Conservation (phyloP, 2,888 invertebrate genomes). For the Synanthedon andrenaeformis region DNA sequence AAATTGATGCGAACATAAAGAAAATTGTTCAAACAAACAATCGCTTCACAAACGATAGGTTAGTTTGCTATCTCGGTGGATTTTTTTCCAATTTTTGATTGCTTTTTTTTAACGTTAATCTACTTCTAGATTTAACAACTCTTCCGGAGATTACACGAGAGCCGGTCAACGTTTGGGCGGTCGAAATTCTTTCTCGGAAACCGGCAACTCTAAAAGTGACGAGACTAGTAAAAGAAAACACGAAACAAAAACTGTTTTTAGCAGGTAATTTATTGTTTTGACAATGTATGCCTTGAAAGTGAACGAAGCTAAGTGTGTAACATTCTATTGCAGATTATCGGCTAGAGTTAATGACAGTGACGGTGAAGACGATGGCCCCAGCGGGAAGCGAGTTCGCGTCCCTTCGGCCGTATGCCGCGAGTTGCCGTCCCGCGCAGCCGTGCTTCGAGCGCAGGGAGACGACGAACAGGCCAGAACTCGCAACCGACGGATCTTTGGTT, state of each 20-base stretch:
- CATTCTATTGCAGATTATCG: conserved; percentile 33
- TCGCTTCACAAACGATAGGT: conserved; percentile 62
- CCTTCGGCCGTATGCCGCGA: conserved; percentile 86
- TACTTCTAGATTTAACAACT: conserved; percentile 44
- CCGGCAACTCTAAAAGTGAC: conserved; percentile 53
- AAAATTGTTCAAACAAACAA: conserved; percentile 61
- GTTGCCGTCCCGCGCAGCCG: conserved; percentile 76
- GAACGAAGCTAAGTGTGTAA: neutral
- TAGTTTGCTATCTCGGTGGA: conserved; percentile 19
- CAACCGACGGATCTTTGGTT: conserved; percentile 96
- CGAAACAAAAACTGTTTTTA: conserved; percentile 70
- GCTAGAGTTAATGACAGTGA: conserved; percentile 60
- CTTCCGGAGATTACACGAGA: conserved; percentile 43
- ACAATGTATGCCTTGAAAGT: no score
- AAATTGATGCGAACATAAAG: conserved; percentile 77
- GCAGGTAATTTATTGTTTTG: conserved; percentile 41
- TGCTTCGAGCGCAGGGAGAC: conserved; percentile 79
- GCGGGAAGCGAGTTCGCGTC: conserved; percentile 39
- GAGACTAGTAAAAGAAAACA: conserved; percentile 63
- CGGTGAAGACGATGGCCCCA: conserved; percentile 54
- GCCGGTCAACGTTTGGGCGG: conserved; percentile 40
- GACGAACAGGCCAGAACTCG: conserved; percentile 85
- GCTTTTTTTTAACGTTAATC: conserved; percentile 5
- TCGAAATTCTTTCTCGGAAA: conserved; percentile 44
- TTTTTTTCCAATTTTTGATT: conserved; percentile 4